A percentile compares a stretch with the other conserved stretches of the same genome.
Evolutionary conservation across 1,140 invertebrate genomes (phyloP).

Genomic region (Ostrea edulis): DNA sequence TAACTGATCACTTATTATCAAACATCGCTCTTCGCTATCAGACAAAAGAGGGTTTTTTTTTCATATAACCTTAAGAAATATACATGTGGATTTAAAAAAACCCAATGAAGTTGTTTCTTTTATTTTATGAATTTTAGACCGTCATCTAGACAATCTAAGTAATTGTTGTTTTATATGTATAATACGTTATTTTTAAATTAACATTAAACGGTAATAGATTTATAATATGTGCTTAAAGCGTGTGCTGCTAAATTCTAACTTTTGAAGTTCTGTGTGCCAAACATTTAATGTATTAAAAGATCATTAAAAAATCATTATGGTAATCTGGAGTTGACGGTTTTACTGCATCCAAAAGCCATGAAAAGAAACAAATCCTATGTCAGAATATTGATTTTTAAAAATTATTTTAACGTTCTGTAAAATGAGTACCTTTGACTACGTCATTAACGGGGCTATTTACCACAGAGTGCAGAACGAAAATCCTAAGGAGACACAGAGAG

Average conservation of each 20-base stretch:
- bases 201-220: neutral
- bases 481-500: neutral
- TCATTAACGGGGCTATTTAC: neutral
- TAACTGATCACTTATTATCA: too few relatives aligned
- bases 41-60: too few relatives aligned
- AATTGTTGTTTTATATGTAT: neutral
- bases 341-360: neutral
- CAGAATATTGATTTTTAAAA: neutral
- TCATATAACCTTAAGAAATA: too few relatives aligned
- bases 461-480: neutral
- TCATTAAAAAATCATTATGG: neutral
- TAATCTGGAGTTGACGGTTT: neutral
- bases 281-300: neutral
- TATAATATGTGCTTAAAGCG: neutral
- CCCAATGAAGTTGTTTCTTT: neutral
- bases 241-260: neutral
- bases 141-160: conserved; percentile 14
- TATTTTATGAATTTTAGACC: neutral
- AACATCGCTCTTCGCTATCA: too few relatives aligned
- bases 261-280: conserved; percentile 20
- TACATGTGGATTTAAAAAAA: too few relatives aligned
- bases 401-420: neutral
- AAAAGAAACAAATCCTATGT: neutral
- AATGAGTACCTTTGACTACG: neutral
- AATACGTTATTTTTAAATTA: neutral